Conservation (phyloP, 2,797 vertebrate species). For the Gambusia yucatana region DNA sequence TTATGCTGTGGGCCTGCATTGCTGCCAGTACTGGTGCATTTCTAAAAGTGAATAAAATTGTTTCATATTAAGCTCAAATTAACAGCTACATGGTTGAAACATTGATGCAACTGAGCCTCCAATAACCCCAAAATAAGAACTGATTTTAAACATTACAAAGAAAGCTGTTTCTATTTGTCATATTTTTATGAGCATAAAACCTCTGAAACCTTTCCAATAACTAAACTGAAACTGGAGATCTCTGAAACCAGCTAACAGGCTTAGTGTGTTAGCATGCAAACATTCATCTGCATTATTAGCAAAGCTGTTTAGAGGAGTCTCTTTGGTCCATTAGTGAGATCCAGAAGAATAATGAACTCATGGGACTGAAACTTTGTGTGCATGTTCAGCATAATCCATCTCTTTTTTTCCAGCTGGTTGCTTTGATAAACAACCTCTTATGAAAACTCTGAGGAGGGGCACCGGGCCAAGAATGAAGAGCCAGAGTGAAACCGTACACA, state of each 20-base stretch:
- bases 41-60: background rate
- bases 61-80: background rate
- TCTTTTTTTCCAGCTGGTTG: conserved; percentile 31
- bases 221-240: background rate
- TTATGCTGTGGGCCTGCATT: background rate
- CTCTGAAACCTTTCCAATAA: background rate
- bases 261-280: conserved; percentile 7
- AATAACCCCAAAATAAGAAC: background rate
- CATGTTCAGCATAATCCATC: conserved; percentile 44
- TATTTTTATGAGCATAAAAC: background rate
- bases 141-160: background rate
- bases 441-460: conserved; percentile 25
- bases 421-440: conserved; percentile 56
- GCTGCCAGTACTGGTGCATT: background rate
- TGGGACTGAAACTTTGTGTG: conserved; percentile 36
- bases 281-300: conserved; percentile 36
- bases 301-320: conserved; percentile 25
- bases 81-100: background rate
- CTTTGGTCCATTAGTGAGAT: conserved; percentile 35
- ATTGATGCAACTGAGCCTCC: background rate
- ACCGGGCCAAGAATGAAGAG: background rate
- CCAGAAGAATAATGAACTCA: conserved; percentile 47
- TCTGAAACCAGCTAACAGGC: background rate
- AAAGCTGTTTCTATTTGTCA: background rate
- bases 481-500: background rate